phyloP scores from a whole-genome alignment of 2,888 invertebrate genomes.

The Drosophila testacea region DNA sequence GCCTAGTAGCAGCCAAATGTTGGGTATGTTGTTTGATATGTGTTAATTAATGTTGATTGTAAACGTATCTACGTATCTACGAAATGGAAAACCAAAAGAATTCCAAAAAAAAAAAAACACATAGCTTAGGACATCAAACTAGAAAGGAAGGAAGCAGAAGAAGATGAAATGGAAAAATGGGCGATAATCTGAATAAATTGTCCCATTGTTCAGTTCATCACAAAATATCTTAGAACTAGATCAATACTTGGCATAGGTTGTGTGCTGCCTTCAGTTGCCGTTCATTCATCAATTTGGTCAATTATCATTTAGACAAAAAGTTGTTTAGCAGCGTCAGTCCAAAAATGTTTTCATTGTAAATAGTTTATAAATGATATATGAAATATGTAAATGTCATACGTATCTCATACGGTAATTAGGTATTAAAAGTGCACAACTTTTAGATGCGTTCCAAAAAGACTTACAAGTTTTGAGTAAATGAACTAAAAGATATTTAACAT shows the following conservation, averaged over 20 bases:
- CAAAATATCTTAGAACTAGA: constrained; percentile 33
- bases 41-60: constrained; percentile 56
- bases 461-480: constrained; percentile 68
- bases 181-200: constrained; percentile 23
- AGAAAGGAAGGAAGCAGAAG: constrained; percentile 9
- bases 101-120: constrained; percentile 3
- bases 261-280: constrained; percentile 68
- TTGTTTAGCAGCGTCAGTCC: constrained; percentile 32
- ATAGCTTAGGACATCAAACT: constrained; percentile 34
- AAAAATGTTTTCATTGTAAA: constrained; percentile 57
- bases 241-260: constrained; percentile 68
- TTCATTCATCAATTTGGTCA: constrained; percentile 74
- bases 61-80: constrained; percentile 41
- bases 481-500: constrained; percentile 34
- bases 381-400: constrained; percentile 61
- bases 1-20: constrained; percentile 46
- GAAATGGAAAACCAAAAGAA: constrained; percentile 6
- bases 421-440: constrained; percentile 68
- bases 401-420: constrained; percentile 46
- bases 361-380: constrained; percentile 54
- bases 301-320: constrained; percentile 69
- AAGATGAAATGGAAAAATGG: constrained; percentile 2
- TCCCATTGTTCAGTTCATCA: constrained; percentile 31
- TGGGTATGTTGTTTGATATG: constrained; percentile 51
- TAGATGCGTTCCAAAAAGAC: constrained; percentile 77